Evolutionary conservation across 2,888 invertebrate species (phyloP), one percentile per base, ranked within the genome.

Genomic region (Apodemia mormo): DNA sequence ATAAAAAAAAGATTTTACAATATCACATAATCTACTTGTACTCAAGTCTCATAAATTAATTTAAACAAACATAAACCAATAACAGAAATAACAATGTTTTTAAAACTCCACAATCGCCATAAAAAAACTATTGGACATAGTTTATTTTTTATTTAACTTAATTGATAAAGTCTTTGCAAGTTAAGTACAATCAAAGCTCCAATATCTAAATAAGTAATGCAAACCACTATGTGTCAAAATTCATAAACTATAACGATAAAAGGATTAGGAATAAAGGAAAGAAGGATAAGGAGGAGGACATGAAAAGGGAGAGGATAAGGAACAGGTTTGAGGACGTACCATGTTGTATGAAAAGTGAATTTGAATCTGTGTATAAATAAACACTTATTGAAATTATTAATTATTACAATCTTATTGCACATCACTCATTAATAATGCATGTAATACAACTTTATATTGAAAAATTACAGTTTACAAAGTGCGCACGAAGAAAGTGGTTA

Each of bases 1-100:
- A 81, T 88, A 89, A 86, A 89, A 89, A 89, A 89, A 89, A 82
- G 77, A 83, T 89, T 88, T 82, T 88, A 86, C 86, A 88, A 87
- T 90, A 90, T 90, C 90, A 91, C 92, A 89, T 85, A 40, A 43
- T 82, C 82, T 49, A 69, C 71, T 84, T 82, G 82, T 84, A 83
- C 84, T 86, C 87, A 86, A 87, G 84, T 87, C 89, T 89, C 86
- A 89, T 89, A 89, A 89, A 87, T 90, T 87, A 89, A 85, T 80
- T 76, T 78, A 78, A 71, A 72, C 72, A 74, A 77, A 72, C 72
- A 68, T 75, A 77, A 74, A 71, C 74, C 76, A 78, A 75, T 75
- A 78, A 75, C 75, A 66, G 58, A 68, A 66, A 30, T 61, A 58
- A 58, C 58, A 10, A 61, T 14, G 30, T 58, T 30, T 29, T 10